These are phyloP conservation scores for Pycnonotus jocosus DNA, from an alignment of 2,113 vertebrate species.

Conservation along the genomic window DNA sequence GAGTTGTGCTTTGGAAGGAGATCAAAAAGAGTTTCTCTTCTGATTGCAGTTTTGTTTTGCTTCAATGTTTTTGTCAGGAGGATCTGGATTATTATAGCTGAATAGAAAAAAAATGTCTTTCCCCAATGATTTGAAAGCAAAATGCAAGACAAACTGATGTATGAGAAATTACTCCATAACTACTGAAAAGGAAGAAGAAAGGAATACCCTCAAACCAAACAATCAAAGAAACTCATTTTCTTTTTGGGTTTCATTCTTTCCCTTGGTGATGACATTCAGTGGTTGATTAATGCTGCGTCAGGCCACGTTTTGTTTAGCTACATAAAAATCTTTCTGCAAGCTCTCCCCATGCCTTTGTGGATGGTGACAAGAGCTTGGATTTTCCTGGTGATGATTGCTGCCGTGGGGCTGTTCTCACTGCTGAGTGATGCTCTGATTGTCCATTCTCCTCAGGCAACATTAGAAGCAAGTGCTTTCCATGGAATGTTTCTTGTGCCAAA, in stretches of 20 bases:
- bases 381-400: background rate
- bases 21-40: background rate
- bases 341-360: background rate
- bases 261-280: background rate
- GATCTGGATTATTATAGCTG: background rate
- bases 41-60: background rate
- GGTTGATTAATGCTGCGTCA: background rate
- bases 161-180: background rate
- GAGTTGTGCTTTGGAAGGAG: background rate
- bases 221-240: background rate
- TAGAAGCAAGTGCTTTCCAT: background rate
- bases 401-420: background rate
- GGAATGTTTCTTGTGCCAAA: background rate
- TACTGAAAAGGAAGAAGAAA: background rate
- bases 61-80: background rate
- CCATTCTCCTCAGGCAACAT: background rate
- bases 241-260: background rate
- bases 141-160: background rate
- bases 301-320: background rate
- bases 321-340: background rate
- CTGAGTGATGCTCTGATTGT: slow-evolving; percentile 1
- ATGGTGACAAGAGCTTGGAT: background rate
- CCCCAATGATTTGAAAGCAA: background rate
- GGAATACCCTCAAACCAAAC: background rate
- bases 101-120: background rate